Percentiles rank a stretch among this genome's conserved stretches.
Evolutionary conservation across 1,140 invertebrate genomes (phyloP).

Genomic region (Portunus trituberculatus): DNA sequence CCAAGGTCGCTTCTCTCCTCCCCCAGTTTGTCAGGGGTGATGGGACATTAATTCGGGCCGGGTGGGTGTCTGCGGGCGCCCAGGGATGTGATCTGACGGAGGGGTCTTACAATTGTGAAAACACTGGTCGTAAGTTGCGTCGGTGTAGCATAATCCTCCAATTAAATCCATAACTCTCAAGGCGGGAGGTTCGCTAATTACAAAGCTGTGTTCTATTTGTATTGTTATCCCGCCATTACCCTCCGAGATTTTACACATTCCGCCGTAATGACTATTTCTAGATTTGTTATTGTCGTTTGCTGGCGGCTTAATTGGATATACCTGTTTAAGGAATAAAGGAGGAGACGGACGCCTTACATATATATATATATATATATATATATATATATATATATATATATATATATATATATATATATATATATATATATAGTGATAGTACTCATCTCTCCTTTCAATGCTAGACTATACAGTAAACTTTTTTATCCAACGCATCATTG

Average conservation of each 20-base stretch:
- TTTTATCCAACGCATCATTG: no score
- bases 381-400: background rate
- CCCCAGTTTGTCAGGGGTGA: background rate
- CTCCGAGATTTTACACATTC: slow-evolving; percentile 62
- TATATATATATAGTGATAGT: background rate
- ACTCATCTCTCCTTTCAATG: background rate
- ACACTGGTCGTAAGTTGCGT: background rate
- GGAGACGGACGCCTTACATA: background rate
- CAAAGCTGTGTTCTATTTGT: slow-evolving; percentile 62
- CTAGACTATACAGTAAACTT: background rate
- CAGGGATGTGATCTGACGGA: background rate
- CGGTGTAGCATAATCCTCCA: slow-evolving; percentile 42
- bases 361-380: background rate
- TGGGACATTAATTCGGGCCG: background rate
- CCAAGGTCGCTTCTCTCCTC: background rate
- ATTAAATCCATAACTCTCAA: slow-evolving; percentile 59
- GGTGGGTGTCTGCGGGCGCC: background rate
- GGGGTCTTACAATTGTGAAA: slow-evolving; percentile 57
- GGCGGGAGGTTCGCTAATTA: slow-evolving; percentile 58
- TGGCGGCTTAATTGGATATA: slow-evolving; percentile 61
- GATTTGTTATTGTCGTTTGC: slow-evolving; percentile 57
- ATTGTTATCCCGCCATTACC: slow-evolving; percentile 56
- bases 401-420: background rate
- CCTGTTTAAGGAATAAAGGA: slow-evolving; percentile 39
- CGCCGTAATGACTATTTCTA: slow-evolving; percentile 63